These are phyloP conservation scores for Meandrusa payeni DNA, from an alignment of 2,888 invertebrate species.

Conservation along the genomic window DNA sequence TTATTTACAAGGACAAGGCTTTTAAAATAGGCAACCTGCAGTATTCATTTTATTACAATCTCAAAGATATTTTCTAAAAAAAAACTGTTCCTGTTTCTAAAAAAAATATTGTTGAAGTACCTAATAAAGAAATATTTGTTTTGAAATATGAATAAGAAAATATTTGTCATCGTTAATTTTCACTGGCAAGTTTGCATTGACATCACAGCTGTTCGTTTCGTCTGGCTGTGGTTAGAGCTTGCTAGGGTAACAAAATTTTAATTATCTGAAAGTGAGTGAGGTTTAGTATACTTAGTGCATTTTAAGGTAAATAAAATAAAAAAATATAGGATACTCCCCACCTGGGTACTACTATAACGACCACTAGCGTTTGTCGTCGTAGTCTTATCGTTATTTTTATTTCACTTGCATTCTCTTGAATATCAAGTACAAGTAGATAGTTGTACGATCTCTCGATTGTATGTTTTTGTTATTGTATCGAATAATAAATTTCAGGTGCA, in stretches of 20 bases:
- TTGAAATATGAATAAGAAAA: too few species aligned
- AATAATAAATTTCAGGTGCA: constrained; percentile 56
- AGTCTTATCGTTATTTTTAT: constrained; percentile 53
- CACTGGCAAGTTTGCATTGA: constrained; percentile 63
- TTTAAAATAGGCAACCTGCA: too few species aligned
- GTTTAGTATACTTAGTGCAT: constrained; percentile 45
- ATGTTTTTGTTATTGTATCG: constrained; percentile 40
- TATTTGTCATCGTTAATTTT: too few species aligned
- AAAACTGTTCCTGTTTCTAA: too few species aligned
- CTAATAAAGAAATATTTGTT: too few species aligned
- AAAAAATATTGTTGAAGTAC: too few species aligned
- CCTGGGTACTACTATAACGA: too few species aligned
- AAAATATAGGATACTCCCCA: constrained; percentile 35
- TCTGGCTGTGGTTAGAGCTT: constrained; percentile 63
- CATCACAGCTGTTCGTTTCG: constrained; percentile 78
- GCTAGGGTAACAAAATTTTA: constrained; percentile 61
- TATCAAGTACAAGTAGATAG: constrained; percentile 51
- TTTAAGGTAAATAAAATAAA: constrained; percentile 38
- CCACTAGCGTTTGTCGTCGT: constrained; percentile 54
- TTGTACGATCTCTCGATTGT: constrained; percentile 39
- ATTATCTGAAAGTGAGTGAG: constrained; percentile 71
- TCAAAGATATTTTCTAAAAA: too few species aligned
- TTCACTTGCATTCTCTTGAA: constrained; percentile 63
- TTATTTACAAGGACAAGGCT: too few species aligned
- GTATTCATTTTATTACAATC: too few species aligned